Conservation (phyloP, 2,888 invertebrate species). For the Tetragnatha montana region DNA sequence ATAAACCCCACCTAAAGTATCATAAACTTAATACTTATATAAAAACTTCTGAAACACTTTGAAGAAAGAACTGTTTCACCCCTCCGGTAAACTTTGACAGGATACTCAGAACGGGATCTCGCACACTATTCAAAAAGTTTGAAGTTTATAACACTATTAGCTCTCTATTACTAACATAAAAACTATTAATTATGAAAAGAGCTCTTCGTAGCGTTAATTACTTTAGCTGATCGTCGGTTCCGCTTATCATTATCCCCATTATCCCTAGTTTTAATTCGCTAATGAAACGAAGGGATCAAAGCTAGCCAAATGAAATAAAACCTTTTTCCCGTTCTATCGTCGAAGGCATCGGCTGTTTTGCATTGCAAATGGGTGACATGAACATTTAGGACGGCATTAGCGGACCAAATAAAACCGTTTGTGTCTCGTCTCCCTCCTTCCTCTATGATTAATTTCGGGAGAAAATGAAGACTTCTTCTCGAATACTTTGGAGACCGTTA, state of each 20-base stretch:
- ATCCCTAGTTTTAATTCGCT: slow-evolving; percentile 21
- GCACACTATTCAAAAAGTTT: background rate
- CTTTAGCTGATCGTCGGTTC: slow-evolving; percentile 23
- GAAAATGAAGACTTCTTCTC: slow-evolving; percentile 32
- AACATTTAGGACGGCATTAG: slow-evolving; percentile 43
- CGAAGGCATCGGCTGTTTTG: slow-evolving; percentile 29
- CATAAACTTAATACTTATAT: no score
- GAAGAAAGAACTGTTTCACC: no score
- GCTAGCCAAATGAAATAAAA: slow-evolving; percentile 22
- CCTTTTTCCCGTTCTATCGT: slow-evolving; percentile 15
- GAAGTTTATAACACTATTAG: background rate
- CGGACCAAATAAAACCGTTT: slow-evolving; percentile 29
- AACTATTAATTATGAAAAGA: no score
- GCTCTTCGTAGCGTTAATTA: slow-evolving; percentile 5
- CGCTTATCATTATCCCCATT: slow-evolving; percentile 21
- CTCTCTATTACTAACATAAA: no score
- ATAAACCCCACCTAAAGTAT: no score
- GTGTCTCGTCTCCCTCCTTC: background rate
- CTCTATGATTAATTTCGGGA: slow-evolving; percentile 43
- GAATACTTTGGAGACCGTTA: slow-evolving; percentile 12
- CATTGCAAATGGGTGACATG: slow-evolving; percentile 32
- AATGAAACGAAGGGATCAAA: background rate
- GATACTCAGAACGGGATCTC: no score
- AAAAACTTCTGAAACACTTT: no score
- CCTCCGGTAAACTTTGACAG: no score